phyloP scores from a whole-genome alignment of 2,797 vertebrate genomes.

The Rhincodon typus region DNA sequence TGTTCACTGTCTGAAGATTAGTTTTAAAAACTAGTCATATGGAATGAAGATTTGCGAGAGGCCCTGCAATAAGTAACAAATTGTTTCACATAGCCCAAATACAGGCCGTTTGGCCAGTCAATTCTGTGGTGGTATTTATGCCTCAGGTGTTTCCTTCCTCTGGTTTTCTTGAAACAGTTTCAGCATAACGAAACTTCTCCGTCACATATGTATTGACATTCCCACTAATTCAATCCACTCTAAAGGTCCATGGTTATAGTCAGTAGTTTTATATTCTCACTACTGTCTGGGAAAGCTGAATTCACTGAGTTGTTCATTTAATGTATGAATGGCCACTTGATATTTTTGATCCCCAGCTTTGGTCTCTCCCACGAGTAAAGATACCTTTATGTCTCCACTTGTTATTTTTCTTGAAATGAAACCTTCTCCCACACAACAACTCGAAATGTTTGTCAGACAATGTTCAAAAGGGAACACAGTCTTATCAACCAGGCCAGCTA shows the following conservation, averaged over 20 bases:
- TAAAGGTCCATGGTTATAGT: background rate
- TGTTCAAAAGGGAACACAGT: background rate
- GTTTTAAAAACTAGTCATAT: background rate
- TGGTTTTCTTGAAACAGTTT: background rate
- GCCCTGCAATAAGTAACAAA: background rate
- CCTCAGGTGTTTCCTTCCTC: background rate
- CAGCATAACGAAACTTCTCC: background rate
- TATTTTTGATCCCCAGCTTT: background rate
- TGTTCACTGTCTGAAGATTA: background rate
- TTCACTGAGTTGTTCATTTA: background rate
- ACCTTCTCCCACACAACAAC: background rate
- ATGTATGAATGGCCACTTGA: background rate
- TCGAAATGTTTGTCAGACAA: background rate
- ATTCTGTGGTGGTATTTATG: background rate
- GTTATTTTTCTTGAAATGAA: background rate
- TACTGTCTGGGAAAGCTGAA: background rate
- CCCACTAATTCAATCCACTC: background rate
- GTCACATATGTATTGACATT: background rate
- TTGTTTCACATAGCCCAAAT: background rate
- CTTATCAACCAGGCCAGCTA: background rate
- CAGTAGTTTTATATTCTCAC: background rate
- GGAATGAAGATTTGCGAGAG: background rate
- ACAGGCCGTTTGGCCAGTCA: background rate
- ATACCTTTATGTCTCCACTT: background rate
- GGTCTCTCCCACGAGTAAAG: background rate